These are phyloP conservation scores for Ceyx cyanopectus DNA, from an alignment of 2,113 vertebrate genomes.

Conservation along the genomic window DNA sequence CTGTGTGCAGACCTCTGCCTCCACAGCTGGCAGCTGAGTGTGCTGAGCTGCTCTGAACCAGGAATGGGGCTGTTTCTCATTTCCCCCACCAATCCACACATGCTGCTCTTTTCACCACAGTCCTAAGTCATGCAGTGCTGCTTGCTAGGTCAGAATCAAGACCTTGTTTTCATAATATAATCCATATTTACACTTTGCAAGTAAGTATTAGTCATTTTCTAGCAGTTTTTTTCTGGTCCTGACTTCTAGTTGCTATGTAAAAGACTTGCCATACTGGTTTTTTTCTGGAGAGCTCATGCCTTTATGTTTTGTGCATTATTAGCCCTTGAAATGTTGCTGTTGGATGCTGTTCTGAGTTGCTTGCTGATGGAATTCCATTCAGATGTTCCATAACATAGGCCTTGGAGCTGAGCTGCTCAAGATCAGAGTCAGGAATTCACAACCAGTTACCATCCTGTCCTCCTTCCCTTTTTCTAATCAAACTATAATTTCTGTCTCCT, in stretches of 20 bases:
- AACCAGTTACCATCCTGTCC: neutral
- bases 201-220: neutral
- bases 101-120: rapidly evolving
- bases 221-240: neutral
- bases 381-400: rapidly evolving
- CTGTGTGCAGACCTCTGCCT: neutral
- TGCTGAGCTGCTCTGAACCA: neutral
- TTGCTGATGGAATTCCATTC: neutral
- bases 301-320: neutral
- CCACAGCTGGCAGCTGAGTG: neutral
- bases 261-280: rapidly evolving
- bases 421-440: neutral
- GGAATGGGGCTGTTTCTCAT: neutral
- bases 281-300: neutral
- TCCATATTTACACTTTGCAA: neutral
- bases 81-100: rapidly evolving
- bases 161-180: neutral
- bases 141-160: neutral
- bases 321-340: neutral
- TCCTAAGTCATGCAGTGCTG: rapidly evolving
- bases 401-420: neutral
- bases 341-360: neutral
- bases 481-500: neutral
- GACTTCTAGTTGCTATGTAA: neutral
- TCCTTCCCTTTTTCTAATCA: neutral